Evolutionary conservation across 2,888 invertebrate genomes (phyloP), one percentile per base, ranked within the genome.

Genomic region (Xanthia togata): DNA sequence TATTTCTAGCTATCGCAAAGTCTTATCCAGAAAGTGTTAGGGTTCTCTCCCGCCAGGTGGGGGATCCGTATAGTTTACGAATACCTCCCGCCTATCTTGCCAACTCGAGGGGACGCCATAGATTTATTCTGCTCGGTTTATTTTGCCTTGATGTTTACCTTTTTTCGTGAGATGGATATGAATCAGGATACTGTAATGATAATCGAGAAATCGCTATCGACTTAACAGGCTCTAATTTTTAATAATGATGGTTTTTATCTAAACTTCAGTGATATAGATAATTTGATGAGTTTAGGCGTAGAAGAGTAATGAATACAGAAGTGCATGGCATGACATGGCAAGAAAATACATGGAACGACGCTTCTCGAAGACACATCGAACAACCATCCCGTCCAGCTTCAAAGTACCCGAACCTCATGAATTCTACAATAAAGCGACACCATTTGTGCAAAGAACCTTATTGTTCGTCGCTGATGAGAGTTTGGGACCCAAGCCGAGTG

Each of bases 331-430:
- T 95, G 96, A 92, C 89, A 96, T 96, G 96, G 96, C 96, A 93
- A 96, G 95, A 92, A 96, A 96, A 95, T 97, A 96, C 93, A 96
- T 96, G 96, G 97, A 97, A 94, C 96, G 96, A 86, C 93, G 94
- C 83, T 95, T 96, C 83, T 94, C 96, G 8, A 96, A 96, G 87
- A 93, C 96, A 11, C 94, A 95, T 64, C 95, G 95, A 70, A 96
- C 96, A 4, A 96, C 96, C 5, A 96, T 96, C 90, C 96, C 96
- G 47, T 90, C 95, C 64, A 95, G 94, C 86, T 96, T 96, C 84
- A 96, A 96, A 93, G 92, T 96, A 11, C 96, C 96, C 3, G 97
- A 97, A 84, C 93, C 95, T 0, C 93, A 93, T 86, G 96, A 97
- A 87, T 97, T 97, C 82, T 97, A 97, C 84, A 96, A 95, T 84